These are phyloP conservation scores for Muntiacus muntjak DNA, from an alignment of 2,113 vertebrate genomes.

Conservation along the genomic window DNA sequence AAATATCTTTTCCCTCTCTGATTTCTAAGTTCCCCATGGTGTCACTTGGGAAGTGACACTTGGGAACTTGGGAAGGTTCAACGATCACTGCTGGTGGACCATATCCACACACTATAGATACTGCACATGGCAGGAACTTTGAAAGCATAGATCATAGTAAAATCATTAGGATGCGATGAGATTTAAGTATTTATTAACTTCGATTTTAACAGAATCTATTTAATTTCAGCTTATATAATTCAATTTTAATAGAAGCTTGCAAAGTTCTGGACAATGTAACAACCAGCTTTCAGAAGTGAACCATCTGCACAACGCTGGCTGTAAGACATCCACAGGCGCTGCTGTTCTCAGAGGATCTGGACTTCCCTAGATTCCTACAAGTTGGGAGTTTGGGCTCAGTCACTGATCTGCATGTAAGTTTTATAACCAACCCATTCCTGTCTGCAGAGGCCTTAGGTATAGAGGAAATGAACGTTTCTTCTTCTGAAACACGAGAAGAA, in stretches of 20 bases:
- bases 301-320: background rate
- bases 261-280: background rate
- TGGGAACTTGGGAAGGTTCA: background rate
- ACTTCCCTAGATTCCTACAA: background rate
- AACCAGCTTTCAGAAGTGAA: background rate
- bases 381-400: background rate
- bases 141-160: background rate
- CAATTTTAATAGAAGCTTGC: background rate
- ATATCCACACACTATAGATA: background rate
- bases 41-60: background rate
- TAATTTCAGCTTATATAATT: constrained; percentile 20
- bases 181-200: constrained; percentile 15
- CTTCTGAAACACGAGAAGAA: background rate
- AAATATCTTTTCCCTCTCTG: background rate
- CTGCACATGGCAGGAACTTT: background rate
- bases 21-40: background rate
- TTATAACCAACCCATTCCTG: background rate
- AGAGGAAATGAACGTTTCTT: background rate
- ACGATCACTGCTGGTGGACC: accelerated
- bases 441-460: background rate
- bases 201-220: background rate
- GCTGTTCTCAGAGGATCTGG: background rate
- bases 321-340: background rate
- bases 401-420: background rate
- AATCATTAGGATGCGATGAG: background rate